These are phyloP conservation scores for Dipodomys merriami DNA, from an alignment of 2,113 vertebrate genomes.

Conservation along the genomic window DNA sequence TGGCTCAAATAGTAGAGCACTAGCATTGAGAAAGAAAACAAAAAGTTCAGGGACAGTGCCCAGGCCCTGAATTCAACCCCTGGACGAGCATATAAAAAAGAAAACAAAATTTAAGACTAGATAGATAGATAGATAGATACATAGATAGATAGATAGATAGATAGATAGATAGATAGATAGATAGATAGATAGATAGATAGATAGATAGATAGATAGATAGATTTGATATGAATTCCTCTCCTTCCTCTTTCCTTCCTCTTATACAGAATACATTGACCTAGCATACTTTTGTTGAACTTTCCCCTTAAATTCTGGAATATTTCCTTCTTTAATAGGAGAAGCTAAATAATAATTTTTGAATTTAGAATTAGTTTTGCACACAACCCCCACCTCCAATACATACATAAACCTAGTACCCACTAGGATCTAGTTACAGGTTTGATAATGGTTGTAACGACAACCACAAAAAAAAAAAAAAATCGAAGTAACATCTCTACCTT, in stretches of 20 bases:
- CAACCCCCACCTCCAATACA: too few relatives aligned
- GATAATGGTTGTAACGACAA: not conserved
- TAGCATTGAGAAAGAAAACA: too few relatives aligned
- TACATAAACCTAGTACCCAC: not conserved
- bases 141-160: too few relatives aligned
- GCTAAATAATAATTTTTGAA: not conserved
- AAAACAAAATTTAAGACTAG: too few relatives aligned
- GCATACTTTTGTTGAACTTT: not conserved
- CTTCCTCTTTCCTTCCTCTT: not conserved
- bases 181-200: too few relatives aligned
- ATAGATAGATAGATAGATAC: too few relatives aligned
- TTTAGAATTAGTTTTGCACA: not conserved
- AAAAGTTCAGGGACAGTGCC: too few relatives aligned
- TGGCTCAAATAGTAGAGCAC: too few relatives aligned
- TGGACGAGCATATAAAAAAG: too few relatives aligned
- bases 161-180: too few relatives aligned
- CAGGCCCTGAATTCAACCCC: too few relatives aligned
- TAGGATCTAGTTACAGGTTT: not conserved
- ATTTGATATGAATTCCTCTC: not conserved
- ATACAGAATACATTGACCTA: not conserved
- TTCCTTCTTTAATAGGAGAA: not conserved
- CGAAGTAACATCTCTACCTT: not conserved
- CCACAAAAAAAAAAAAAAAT: not conserved
- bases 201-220: not conserved
- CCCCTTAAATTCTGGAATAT: not conserved